Percentiles rank a stretch among this genome's conserved stretches.
phyloP scores from a whole-genome alignment of 2,797 vertebrate species.

The Perodicticus potto region DNA sequence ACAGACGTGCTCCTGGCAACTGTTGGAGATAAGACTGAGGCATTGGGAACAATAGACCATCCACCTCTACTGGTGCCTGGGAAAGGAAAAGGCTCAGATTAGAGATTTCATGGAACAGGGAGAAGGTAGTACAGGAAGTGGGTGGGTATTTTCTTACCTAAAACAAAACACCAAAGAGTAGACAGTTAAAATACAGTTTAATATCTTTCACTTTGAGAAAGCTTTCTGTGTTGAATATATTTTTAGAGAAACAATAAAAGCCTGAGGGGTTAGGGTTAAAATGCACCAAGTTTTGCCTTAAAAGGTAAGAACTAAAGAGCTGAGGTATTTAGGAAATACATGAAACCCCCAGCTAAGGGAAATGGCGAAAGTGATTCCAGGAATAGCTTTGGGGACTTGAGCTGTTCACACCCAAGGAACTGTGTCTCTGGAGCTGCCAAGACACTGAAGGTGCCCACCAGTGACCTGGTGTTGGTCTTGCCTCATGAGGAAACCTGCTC shows the following conservation, averaged over 20 bases:
- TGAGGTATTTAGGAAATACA: neutral
- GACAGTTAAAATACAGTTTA: neutral
- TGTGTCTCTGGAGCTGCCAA: no score
- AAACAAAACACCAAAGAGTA: neutral
- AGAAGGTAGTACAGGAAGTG: neutral
- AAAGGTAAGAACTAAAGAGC: neutral
- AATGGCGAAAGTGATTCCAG: neutral
- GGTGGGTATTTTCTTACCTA: neutral
- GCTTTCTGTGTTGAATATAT: neutral
- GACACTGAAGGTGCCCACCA: neutral
- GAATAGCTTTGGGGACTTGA: neutral
- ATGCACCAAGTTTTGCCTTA: neutral
- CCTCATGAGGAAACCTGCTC: fast-evolving
- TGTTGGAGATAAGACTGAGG: neutral
- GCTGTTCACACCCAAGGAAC: no score
- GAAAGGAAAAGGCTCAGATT: neutral
- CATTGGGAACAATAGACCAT: no score
- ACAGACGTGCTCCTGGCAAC: neutral
- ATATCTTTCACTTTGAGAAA: neutral
- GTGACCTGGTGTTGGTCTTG: neutral
- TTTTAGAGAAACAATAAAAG: neutral
- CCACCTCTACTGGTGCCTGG: no score
- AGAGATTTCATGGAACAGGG: no score
- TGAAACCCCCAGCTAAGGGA: neutral
- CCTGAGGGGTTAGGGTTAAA: neutral